phyloP scores from a whole-genome alignment of 2,797 vertebrate species.

The Peromyscus nudipes region DNA sequence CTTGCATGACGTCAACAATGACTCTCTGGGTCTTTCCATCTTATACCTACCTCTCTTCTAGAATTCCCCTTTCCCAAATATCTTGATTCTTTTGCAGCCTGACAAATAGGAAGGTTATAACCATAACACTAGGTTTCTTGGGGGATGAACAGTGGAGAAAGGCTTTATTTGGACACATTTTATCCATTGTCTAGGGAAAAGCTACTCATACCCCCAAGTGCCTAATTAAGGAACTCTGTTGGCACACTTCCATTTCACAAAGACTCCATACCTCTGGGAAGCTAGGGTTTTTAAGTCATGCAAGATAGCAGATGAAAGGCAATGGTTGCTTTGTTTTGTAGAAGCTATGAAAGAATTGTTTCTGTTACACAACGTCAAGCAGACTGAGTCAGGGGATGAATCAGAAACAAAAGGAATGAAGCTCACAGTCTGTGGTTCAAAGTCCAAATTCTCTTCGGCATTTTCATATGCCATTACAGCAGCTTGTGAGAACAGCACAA shows the following conservation, averaged over 20 bases:
- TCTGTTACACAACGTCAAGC: neutral
- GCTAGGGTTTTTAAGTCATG: neutral
- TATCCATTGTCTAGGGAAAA: neutral
- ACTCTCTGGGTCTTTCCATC: neutral
- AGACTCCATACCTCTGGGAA: neutral
- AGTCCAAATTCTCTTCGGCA: neutral
- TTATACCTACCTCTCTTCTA: neutral
- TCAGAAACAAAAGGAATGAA: neutral
- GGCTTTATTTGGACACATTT: neutral
- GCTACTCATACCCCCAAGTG: neutral
- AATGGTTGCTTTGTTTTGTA: neutral
- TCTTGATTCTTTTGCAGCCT: neutral
- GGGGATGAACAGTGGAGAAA: no score
- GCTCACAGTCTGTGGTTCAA: neutral
- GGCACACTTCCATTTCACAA: neutral
- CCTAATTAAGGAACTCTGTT: neutral
- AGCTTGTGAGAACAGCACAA: neutral
- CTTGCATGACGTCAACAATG: neutral
- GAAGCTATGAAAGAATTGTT: neutral
- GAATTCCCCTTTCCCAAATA: neutral
- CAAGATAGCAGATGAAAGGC: neutral
- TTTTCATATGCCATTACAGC: neutral
- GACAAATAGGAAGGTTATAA: neutral
- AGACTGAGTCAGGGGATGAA: neutral
- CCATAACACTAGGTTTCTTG: neutral